A percentile compares a stretch with the other conserved stretches of the same genome.
Conservation (phyloP, 1,140 invertebrate genomes). For the Glossosoma conforme region DNA sequence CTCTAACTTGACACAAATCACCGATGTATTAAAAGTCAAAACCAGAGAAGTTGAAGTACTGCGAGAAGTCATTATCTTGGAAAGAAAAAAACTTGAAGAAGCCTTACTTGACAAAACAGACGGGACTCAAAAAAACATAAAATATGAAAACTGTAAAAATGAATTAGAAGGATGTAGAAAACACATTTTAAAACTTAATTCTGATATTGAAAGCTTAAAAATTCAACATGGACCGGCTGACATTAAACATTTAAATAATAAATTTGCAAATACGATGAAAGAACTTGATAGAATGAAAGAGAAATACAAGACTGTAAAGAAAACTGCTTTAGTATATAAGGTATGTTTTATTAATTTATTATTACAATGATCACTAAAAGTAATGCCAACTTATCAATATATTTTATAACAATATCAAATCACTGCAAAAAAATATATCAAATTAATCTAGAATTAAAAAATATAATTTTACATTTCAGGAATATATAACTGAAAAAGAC, state of each 20-base stretch:
- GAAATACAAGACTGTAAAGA: constrained; percentile 54
- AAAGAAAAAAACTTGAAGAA: constrained; percentile 50
- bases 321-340: constrained; percentile 54
- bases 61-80: constrained; percentile 51
- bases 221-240: constrained; percentile 6
- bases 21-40: constrained; percentile 49
- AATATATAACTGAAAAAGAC: constrained; percentile 47
- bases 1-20: constrained; percentile 39
- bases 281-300: constrained; percentile 44
- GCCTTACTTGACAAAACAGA: constrained; percentile 27
- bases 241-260: constrained; percentile 8
- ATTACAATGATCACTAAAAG: constrained; percentile 6
- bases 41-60: constrained; percentile 52
- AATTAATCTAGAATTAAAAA: constrained; percentile 4
- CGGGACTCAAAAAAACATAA: constrained; percentile 2
- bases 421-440: too few relatives aligned
- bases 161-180: constrained; percentile 11
- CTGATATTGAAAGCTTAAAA: constrained; percentile 15
- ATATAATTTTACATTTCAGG: constrained; percentile 34
- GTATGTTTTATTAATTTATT: constrained; percentile 32
- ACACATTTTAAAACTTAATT: constrained; percentile 10
- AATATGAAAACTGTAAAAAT: constrained; percentile 21
- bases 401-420: too few relatives aligned
- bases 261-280: constrained; percentile 29
- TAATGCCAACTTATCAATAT: too few relatives aligned